phyloP scores from a whole-genome alignment of 1,140 invertebrate species.

The Drosophila erecta region DNA sequence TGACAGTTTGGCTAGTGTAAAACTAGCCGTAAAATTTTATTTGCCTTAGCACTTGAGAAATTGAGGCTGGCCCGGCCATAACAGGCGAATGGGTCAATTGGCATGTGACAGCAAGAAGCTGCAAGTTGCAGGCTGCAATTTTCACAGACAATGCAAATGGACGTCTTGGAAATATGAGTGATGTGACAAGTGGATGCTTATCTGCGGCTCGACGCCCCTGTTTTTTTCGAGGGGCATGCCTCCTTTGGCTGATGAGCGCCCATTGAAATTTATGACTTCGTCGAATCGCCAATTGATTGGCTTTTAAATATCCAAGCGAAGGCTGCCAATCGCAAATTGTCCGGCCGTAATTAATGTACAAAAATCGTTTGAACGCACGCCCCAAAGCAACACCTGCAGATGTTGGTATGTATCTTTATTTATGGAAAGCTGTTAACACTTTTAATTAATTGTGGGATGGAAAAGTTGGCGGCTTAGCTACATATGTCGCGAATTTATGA shows the following conservation, averaged over 20 bases:
- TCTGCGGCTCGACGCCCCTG: conserved; percentile 42
- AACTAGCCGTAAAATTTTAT: conserved; percentile 35
- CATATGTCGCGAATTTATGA: conserved; percentile 53
- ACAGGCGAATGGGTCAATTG: conserved; percentile 54
- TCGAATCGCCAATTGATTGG: conserved; percentile 69
- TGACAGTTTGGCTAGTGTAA: conserved; percentile 39
- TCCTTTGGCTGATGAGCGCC: conserved; percentile 30
- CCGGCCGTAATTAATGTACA: conserved; percentile 56
- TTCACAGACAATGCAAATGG: conserved; percentile 56
- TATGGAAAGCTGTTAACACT: conserved; percentile 67
- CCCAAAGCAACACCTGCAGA: conserved; percentile 24
- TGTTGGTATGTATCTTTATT: conserved; percentile 25
- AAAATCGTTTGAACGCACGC: conserved; percentile 51
- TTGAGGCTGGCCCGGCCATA: conserved; percentile 41
- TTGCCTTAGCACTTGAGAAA: conserved; percentile 42
- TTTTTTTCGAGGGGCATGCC: conserved; percentile 43
- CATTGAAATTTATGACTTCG: conserved; percentile 75
- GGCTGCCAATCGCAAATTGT: conserved; percentile 54
- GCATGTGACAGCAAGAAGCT: conserved; percentile 33
- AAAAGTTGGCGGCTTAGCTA: conserved; percentile 32
- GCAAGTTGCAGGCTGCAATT: conserved; percentile 29
- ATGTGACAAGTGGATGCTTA: conserved; percentile 67
- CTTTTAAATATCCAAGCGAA: conserved; percentile 63
- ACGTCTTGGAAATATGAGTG: conserved; percentile 60
- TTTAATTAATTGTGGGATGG: conserved; percentile 62